phyloP scores from a whole-genome alignment of 2,888 invertebrate species.

The Archips xylosteana region DNA sequence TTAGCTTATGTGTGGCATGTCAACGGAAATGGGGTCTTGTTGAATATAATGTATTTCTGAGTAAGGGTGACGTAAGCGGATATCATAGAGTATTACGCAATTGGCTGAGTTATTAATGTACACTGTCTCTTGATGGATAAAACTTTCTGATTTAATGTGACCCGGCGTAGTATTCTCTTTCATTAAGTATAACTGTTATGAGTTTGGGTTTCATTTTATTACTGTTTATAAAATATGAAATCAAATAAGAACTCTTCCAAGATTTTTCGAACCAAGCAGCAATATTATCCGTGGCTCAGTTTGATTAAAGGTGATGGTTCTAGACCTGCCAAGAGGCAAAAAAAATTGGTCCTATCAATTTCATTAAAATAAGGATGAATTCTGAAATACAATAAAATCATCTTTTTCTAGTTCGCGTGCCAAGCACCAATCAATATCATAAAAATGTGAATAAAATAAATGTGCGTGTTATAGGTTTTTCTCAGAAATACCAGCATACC shows the following conservation, averaged over 20 bases:
- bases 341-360: not conserved
- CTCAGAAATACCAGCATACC: not conserved
- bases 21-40: constrained; percentile 9
- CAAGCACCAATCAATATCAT: not conserved
- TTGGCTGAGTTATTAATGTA: constrained; percentile 5
- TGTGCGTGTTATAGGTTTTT: not conserved
- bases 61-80: constrained; percentile 7
- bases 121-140: not conserved
- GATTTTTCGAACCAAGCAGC: too few species aligned
- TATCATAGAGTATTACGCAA: constrained; percentile 1
- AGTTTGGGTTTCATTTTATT: not conserved
- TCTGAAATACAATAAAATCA: not conserved
- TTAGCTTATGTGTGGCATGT: not conserved
- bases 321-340: not conserved
- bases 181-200: not conserved
- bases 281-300: too few species aligned
- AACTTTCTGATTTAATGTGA: constrained; percentile 1
- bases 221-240: not conserved
- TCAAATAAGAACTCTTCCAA: too few species aligned
- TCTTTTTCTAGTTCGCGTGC: not conserved
- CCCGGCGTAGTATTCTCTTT: not conserved
- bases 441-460: not conserved
- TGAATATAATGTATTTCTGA: not conserved
- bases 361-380: not conserved
- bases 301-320: too few species aligned